Evolutionary conservation across 2,113 vertebrate species (phyloP).

Genomic region (Synchiropus splendidus): DNA sequence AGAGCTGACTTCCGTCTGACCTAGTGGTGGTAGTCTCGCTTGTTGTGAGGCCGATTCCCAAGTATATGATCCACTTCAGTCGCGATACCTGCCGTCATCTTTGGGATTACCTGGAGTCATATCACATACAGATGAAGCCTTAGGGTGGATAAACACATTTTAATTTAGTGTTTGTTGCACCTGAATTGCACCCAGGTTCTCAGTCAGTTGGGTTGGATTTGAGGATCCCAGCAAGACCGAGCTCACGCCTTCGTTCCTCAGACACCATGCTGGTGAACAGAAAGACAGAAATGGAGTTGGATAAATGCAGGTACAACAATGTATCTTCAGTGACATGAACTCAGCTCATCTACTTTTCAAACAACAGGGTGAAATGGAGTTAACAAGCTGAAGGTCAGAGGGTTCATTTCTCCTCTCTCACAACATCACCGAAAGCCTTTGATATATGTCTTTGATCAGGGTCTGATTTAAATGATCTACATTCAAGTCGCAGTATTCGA

Average conservation of each 20-base stretch:
- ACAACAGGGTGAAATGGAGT: too few species aligned
- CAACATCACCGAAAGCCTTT: background rate
- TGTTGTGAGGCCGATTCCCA: constrained; percentile 90
- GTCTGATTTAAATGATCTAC: background rate
- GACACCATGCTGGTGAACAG: constrained; percentile 80
- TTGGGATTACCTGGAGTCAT: constrained; percentile 82
- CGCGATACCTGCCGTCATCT: constrained; percentile 89
- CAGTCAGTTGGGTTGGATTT: constrained; percentile 85
- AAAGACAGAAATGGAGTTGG: background rate
- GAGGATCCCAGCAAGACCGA: constrained; percentile 91
- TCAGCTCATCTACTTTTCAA: too few species aligned
- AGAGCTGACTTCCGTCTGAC: constrained; percentile 35
- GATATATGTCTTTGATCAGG: background rate
- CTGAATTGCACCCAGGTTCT: constrained; percentile 96
- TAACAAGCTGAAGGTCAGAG: too few species aligned
- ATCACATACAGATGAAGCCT: background rate
- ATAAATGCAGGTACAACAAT: too few species aligned
- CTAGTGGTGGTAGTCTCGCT: constrained; percentile 81
- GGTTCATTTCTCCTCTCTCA: too few species aligned
- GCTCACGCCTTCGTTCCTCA: constrained; percentile 93
- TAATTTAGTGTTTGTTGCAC: constrained; percentile 28
- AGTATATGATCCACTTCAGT: constrained; percentile 87
- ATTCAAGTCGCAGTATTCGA: too few species aligned
- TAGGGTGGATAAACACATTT: background rate
- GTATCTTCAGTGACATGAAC: too few species aligned